Percentiles rank a stretch among this genome's conserved stretches.
These are phyloP conservation scores for Paradoxurus hermaphroditus DNA, from an alignment of 2,113 vertebrate genomes.

Conservation along the genomic window DNA sequence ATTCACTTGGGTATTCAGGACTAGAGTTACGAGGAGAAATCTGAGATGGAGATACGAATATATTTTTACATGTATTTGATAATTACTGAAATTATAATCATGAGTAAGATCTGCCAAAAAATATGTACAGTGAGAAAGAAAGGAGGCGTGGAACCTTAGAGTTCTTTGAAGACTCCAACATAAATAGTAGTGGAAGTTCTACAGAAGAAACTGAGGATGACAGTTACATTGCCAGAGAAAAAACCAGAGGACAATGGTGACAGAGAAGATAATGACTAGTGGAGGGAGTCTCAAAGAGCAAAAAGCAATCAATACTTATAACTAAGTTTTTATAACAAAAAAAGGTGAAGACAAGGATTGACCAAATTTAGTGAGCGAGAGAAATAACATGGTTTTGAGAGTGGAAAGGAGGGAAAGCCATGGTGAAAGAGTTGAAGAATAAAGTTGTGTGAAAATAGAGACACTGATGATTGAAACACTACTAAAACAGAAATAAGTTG, in stretches of 20 bases:
- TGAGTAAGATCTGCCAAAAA: neutral
- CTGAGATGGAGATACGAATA: neutral
- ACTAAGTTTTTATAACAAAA: neutral
- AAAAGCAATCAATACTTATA: neutral
- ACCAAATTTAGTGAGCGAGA: neutral
- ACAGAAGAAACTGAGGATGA: neutral
- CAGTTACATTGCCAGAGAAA: neutral
- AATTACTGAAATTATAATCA: neutral
- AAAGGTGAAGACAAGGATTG: neutral
- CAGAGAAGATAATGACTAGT: neutral
- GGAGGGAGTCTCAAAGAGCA: neutral
- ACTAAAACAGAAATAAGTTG: neutral
- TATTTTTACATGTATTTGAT: neutral
- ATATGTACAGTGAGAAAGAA: neutral
- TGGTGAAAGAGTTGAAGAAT: neutral
- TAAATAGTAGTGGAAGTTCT: neutral
- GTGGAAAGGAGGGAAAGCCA: neutral
- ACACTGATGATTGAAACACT: neutral
- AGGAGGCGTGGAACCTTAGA: neutral
- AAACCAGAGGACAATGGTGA: neutral
- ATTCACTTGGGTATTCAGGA: neutral
- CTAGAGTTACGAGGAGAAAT: neutral
- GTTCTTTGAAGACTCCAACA: neutral
- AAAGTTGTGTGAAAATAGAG: neutral
- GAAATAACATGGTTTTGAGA: neutral